Percentiles rank a stretch among this genome's conserved stretches.
Conservation (phyloP, 2,888 invertebrate species). For the Andrena haemorrhoa region DNA sequence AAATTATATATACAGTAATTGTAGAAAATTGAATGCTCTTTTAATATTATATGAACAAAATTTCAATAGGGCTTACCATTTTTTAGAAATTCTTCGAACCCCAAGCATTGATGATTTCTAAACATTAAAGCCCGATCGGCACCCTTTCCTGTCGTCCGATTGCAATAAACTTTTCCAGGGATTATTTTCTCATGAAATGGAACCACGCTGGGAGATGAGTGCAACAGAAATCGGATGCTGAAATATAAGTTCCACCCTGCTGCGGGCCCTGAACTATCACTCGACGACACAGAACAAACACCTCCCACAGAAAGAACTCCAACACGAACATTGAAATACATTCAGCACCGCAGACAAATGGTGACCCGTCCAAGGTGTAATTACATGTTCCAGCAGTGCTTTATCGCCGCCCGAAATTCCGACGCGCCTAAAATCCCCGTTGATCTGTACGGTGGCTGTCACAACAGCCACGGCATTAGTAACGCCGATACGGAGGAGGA, state of each 20-base stretch:
- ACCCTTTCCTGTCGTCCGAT: too few relatives aligned
- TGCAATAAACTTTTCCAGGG: too few relatives aligned
- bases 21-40: too few relatives aligned
- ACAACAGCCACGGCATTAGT: conserved; percentile 63
- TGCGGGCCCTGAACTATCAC: background rate
- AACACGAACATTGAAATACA: conserved; percentile 37
- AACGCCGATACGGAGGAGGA: conserved; percentile 47
- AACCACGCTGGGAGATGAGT: too few relatives aligned
- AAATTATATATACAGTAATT: too few relatives aligned
- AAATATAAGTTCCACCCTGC: background rate
- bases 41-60: too few relatives aligned
- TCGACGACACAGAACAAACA: background rate
- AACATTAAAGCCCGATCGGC: too few relatives aligned
- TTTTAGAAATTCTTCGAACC: too few relatives aligned
- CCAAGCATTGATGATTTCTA: too few relatives aligned
- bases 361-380: conserved; percentile 62
- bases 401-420: conserved; percentile 58
- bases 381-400: conserved; percentile 57
- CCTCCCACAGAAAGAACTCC: background rate
- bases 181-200: too few relatives aligned
- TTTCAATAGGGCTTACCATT: too few relatives aligned
- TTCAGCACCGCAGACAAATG: conserved; percentile 45
- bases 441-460: conserved; percentile 56
- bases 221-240: too few relatives aligned
- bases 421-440: conserved; percentile 46